phyloP scores from a whole-genome alignment of 2,113 vertebrate species.

The Paedocypris sp. region DNA sequence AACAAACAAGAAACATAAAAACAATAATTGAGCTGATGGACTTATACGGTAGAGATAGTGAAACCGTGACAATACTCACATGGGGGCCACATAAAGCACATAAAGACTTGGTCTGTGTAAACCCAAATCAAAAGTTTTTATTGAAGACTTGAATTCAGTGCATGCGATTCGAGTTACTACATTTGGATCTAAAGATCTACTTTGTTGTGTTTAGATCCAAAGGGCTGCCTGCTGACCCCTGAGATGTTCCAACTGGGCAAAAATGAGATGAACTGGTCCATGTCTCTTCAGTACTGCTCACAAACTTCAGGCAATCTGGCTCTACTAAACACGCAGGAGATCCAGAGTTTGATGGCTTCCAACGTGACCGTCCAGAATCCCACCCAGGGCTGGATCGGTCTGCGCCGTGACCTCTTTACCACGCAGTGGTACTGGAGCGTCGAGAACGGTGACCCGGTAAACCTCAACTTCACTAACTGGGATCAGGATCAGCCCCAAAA shows the following conservation, averaged over 20 bases:
- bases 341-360: not conserved
- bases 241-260: not conserved
- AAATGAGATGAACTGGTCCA: slow-evolving; percentile 25
- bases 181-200: not conserved
- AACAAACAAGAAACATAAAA: too few species aligned
- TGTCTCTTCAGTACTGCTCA: slow-evolving; percentile 32
- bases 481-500: slow-evolving; percentile 7
- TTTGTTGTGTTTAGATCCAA: slow-evolving; percentile 30
- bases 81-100: too few species aligned
- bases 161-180: too few species aligned
- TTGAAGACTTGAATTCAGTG: too few species aligned
- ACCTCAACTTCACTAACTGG: slow-evolving; percentile 36
- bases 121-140: too few species aligned
- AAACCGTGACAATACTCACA: too few species aligned
- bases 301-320: not conserved
- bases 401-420: slow-evolving; percentile 39
- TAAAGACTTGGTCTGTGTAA: too few species aligned
- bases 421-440: slow-evolving; percentile 53
- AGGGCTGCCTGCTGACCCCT: slow-evolving; percentile 39
- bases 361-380: not conserved
- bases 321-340: not conserved
- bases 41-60: too few species aligned
- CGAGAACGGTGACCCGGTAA: fast-evolving
- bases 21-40: too few species aligned
- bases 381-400: slow-evolving; percentile 46